Conservation (phyloP, 1,140 invertebrate genomes). For the Aphis craccivora region DNA sequence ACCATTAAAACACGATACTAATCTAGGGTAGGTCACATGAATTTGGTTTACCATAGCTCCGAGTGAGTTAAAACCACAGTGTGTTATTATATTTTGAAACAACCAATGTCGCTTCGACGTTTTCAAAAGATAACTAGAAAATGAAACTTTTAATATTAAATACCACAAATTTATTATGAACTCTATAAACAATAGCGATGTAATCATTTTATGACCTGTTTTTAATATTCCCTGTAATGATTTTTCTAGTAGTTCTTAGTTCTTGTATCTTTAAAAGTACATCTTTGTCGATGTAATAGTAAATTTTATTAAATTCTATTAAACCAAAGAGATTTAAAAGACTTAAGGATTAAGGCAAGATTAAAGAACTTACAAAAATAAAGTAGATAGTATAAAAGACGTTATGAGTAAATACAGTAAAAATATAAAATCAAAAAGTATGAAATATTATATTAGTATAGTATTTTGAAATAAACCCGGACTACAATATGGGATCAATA, state of each 20-base stretch:
- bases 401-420: not conserved
- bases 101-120: not conserved
- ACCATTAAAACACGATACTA: not conserved
- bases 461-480: not conserved
- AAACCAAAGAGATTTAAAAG: not conserved
- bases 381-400: not conserved
- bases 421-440: not conserved
- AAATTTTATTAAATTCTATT: not conserved
- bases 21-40: slow-evolving; percentile 17
- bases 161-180: not conserved
- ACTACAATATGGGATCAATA: not conserved
- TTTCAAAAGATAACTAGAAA: not conserved
- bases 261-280: not conserved
- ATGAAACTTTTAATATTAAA: not conserved
- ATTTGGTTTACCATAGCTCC: not conserved
- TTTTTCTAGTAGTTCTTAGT: not conserved
- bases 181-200: not conserved
- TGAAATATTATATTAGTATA: not conserved
- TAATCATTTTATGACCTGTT: not conserved
- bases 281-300: not conserved
- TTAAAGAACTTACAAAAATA: not conserved
- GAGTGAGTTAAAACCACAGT: not conserved
- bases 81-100: slow-evolving; percentile 24
- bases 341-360: not conserved
- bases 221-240: not conserved